Base-by-base conservation (phyloP, 2,888 invertebrate genomes). In the Eurytoma adleriae region DNA sequence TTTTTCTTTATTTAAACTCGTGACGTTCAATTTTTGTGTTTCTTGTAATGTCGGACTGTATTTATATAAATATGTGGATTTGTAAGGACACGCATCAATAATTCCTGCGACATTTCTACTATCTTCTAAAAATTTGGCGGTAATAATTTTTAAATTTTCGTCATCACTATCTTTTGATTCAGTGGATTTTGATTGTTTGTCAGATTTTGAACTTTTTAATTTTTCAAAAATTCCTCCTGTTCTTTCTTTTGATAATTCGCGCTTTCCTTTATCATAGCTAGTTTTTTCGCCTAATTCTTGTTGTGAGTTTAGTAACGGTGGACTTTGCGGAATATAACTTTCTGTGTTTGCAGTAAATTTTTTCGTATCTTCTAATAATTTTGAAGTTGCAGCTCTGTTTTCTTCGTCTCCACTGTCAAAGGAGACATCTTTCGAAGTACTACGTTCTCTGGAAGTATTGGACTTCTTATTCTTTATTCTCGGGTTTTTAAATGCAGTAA, bases 41-140 rank as follows among this genome's bases (percentile, higher is more conserved):
- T 40, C 14, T 62, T 62, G 50, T 57, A 68, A 0, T 5, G 18
- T 0, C 27, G 64, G 24, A 14, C 52, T 75, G 13, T 30, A 30
- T 18, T 82, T 81, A 59, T 72, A 80, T 24, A 81, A 82, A 66
- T 84, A 84, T 12, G 72, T 74, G 7, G 84, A 78, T 79, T 85
- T 85, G 59, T 85, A 85, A 14, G 86, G 86, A 75, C 85, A 84
- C 7, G 86, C 86, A 48, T 86, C 86, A 59, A 85, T 85, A 54
- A 84, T 71, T 16, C 67, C 84, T 0, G 87, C 85, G 4, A 79
- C 74, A 24, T 86, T 87, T 78, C 84, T 86, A 18, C 87, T 86
- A 24, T 90, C 90, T 16, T 89, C 88, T 24, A 90, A 76, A 76
- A 90, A 90, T 78, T 86, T 86, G 0, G 84, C 78, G 0, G 90